These are phyloP conservation scores for Hydrophis major DNA, from an alignment of 2,797 vertebrate species.

Conservation along the genomic window DNA sequence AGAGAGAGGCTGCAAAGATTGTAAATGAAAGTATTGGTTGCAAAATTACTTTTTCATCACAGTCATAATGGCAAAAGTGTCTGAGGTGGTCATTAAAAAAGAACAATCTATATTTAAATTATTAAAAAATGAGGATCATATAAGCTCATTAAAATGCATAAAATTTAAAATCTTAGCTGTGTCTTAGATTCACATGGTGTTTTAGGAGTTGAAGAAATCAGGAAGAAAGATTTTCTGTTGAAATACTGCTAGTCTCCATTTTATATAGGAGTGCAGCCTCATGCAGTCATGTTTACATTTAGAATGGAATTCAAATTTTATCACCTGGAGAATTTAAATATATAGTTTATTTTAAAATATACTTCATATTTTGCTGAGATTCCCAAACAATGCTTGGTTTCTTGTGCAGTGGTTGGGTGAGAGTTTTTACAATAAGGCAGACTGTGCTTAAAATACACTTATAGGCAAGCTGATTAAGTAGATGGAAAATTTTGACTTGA, in stretches of 20 bases:
- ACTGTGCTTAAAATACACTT: neutral
- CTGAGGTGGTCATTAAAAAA: neutral
- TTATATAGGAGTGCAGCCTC: neutral
- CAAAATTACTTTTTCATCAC: neutral
- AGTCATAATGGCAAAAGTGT: neutral
- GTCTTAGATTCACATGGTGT: constrained; percentile 4
- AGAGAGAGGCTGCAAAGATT: neutral
- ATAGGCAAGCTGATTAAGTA: neutral
- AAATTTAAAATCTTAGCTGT: constrained; percentile 10
- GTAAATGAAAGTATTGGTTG: neutral
- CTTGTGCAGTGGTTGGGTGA: neutral
- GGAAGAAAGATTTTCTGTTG: neutral
- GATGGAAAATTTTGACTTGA: neutral
- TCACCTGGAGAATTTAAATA: neutral
- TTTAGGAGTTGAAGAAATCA: constrained; percentile 36
- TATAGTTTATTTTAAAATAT: neutral
- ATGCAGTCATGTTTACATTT: neutral
- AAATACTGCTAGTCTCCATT: neutral
- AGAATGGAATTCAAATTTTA: neutral
- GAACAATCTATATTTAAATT: neutral
- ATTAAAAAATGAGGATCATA: neutral
- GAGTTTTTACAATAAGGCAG: neutral
- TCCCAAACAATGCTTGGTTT: constrained; percentile 9
- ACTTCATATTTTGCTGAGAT: neutral
- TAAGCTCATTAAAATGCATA: neutral